Evolutionary conservation across 2,113 vertebrate genomes (phyloP), one percentile per base, ranked within the genome.

Genomic region (Calypte anna): DNA sequence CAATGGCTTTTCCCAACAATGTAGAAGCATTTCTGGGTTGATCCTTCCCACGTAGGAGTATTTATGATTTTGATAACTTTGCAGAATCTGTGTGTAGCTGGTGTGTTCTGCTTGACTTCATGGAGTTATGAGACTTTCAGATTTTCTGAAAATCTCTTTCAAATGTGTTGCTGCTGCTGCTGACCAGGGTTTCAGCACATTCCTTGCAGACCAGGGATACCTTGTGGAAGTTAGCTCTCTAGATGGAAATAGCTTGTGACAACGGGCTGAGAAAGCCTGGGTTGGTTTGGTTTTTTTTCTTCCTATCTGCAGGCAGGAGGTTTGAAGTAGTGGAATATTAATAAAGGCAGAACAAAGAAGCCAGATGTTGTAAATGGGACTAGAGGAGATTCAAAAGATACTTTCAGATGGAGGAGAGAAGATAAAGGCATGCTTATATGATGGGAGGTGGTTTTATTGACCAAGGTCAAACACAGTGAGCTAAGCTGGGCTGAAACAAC

Each of bases 291-390:
- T 89, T 51, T 86, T 86, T 89, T 55, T 76, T 27, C 38, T 93
- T 91, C 63, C 62, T 85, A 64, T 94, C 78, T 90, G 53, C 51
- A 83, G 76, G 82, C 86, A 90, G 92, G 68, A 94, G 82, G 64
- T 93, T 90, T 91, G 88, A 91, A 93, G 88, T 55, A 88, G 43
- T 93, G 88, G 85, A 95, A 94, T 95, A 91, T 67, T 93, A 91
- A 95, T 95, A 95, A 93, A 96, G 76, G 55, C 63, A 86, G 76
- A 94, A 95, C 68, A 95, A 91, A 93, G 92, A 82, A 83, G 51
- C 88, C 94, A 95, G 82, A 96, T 95, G 85, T 90, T 96, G 36
- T 80, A 43, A 86, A 43, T 40, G 4, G 6, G 30, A 25, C 50
- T 44, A 76, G 62, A 78, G 44, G 17, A 94, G 82, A 70, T 66